A percentile compares a stretch with the other conserved stretches of the same genome.
Conservation (phyloP, 2,888 invertebrate species). For the Cheilosia scutellata region DNA sequence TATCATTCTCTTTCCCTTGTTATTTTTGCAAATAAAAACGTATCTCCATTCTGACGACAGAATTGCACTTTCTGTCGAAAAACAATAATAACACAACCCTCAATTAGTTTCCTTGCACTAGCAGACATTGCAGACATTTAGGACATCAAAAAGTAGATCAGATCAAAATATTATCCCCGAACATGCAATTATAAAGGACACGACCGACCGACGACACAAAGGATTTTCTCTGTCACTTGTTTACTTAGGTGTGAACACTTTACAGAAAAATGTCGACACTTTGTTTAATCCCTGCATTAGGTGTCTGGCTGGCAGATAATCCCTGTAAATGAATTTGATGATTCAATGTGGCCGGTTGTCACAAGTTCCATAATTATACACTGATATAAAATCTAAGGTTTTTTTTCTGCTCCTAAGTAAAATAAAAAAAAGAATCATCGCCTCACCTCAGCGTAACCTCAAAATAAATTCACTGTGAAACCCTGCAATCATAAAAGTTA, state of each 20-base stretch:
- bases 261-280: constrained; percentile 37
- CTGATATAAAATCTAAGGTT: constrained; percentile 12
- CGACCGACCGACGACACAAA: constrained; percentile 21
- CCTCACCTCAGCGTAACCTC: constrained; percentile 28
- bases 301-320: constrained; percentile 53
- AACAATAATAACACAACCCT: constrained; percentile 62
- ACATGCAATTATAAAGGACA: constrained; percentile 69
- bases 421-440: background rate
- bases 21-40: constrained; percentile 35
- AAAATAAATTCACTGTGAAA: constrained; percentile 55
- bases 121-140: constrained; percentile 51
- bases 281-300: constrained; percentile 52
- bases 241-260: constrained; percentile 74
- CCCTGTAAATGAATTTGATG: constrained; percentile 31
- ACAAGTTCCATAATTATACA: constrained; percentile 11
- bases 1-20: background rate
- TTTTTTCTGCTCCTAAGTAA: background rate
- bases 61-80: constrained; percentile 37
- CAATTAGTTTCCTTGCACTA: background rate
- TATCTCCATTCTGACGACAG: background rate
- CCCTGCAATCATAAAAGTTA: constrained; percentile 52
- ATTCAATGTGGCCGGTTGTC: constrained; percentile 25
- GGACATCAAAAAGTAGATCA: constrained; percentile 64
- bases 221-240: constrained; percentile 34
- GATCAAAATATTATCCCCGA: constrained; percentile 74